Evolutionary conservation across 2,113 vertebrate genomes (phyloP).

Genomic region (Pelecanus crispus): DNA sequence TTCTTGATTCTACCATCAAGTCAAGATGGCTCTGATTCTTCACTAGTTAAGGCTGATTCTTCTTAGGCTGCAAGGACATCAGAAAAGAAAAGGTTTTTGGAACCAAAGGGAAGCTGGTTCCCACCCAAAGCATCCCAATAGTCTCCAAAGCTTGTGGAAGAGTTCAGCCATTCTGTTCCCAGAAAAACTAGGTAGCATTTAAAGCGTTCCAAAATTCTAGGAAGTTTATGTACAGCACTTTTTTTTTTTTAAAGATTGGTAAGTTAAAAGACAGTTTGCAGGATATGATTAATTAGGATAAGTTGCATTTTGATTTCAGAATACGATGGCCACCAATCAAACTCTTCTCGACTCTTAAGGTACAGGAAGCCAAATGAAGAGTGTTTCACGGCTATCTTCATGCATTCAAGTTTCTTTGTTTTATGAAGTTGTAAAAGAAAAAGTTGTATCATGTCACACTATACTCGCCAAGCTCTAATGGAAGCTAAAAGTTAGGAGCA

Average conservation of each 20-base stretch:
- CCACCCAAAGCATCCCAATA: not conserved
- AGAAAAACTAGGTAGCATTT: too few relatives aligned
- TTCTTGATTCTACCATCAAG: not conserved
- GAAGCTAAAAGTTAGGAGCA: not conserved
- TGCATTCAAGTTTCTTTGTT: not conserved
- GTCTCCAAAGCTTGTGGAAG: not conserved
- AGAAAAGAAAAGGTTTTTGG: not conserved
- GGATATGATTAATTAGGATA: not conserved
- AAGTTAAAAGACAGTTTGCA: not conserved
- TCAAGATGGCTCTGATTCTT: not conserved
- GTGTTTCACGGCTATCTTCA: not conserved
- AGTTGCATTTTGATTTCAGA: not conserved
- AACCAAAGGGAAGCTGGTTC: not conserved
- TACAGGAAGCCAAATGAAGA: not conserved
- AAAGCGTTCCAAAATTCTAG: too few relatives aligned
- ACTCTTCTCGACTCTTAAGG: not conserved
- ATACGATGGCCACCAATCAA: not conserved
- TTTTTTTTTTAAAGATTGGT: not conserved
- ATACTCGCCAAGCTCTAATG: not conserved
- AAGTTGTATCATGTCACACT: not conserved
- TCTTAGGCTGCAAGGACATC: not conserved
- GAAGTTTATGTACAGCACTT: not conserved
- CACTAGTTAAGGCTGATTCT: not conserved
- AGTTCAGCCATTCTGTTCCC: not conserved
- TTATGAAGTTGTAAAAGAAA: not conserved